Evolutionary conservation across 2,888 invertebrate genomes (phyloP).

Genomic region (Sericinus montela): DNA sequence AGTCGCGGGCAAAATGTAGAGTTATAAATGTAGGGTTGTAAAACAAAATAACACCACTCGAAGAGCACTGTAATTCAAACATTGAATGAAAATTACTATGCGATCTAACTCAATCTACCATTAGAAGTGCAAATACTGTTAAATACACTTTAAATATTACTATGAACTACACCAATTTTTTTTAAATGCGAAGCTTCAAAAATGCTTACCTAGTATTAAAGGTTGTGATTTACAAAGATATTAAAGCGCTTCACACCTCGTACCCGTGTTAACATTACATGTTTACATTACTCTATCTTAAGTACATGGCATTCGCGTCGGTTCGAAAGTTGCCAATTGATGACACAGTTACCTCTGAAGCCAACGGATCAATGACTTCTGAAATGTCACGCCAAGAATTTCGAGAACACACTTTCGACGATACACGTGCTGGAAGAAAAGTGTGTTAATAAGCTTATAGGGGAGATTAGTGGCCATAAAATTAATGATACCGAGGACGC

Average conservation of each 20-base stretch:
- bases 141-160: neutral
- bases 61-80: constrained; percentile 13
- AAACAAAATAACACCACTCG: constrained; percentile 19
- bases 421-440: constrained; percentile 21
- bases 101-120: constrained; percentile 12
- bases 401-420: constrained; percentile 19
- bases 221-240: no score
- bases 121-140: constrained; percentile 3
- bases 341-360: constrained; percentile 21
- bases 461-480: constrained; percentile 17
- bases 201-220: no score
- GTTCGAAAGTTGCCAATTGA: constrained; percentile 21
- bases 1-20: no score
- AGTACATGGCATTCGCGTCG: constrained; percentile 11
- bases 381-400: constrained; percentile 24
- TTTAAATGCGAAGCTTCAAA: no score
- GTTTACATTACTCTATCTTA: constrained; percentile 15
- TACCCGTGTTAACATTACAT: constrained; percentile 9
- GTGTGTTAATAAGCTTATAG: constrained; percentile 20
- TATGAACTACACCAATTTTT: neutral
- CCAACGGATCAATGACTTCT: constrained; percentile 27
- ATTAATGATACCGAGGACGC: constrained; percentile 12
- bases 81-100: constrained; percentile 22
- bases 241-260: constrained; percentile 1
- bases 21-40: no score